Base-by-base conservation (phyloP, 1,140 invertebrate genomes). In the Eumeta japonica region DNA sequence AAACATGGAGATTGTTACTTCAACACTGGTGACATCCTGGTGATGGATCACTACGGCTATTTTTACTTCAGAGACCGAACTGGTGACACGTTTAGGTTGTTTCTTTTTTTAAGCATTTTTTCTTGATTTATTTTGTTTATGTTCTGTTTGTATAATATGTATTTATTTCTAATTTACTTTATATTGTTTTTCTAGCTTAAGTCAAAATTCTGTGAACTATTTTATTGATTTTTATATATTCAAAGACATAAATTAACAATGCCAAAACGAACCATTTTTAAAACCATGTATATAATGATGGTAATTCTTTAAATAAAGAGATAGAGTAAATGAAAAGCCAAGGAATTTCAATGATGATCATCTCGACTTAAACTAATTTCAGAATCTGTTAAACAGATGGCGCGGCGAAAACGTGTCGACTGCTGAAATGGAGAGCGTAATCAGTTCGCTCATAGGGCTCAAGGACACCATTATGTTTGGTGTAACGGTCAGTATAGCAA, bases 331-430 rank as follows among this genome's bases (percentile, higher is more conserved):
- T n/a, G n/a, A n/a, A n/a, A n/a, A n/a, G n/a, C n/a, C n/a, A n/a
- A n/a, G n/a, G n/a, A n/a, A n/a, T n/a, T n/a, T n/a, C n/a, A n/a
- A n/a, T n/a, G n/a, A n/a, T n/a, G n/a, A n/a, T n/a, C n/a, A n/a
- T n/a, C n/a, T n/a, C n/a, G n/a, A n/a, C n/a, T n/a, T n/a, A n/a
- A n/a, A n/a, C n/a, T n/a, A n/a, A n/a, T n/a, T n/a, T 7, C 5
- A 24, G 20, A n/a, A n/a, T n/a, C 12, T 30, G 4, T 30, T 7
- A 5, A 5, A 5, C 63, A 88, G 94, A 48, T 92, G 88, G 88
- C 83, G 88, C 41, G 94, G 95, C 16, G 97, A 99, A 73, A 98
- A 98, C 64, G 94, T 98, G 0, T 90, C 94, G 0, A 98, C 96
- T 3, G 84, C 86, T n/a, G 95, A 98, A 78, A 92, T 98, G 1